These are phyloP conservation scores for Mycogona germanica DNA, from an alignment of 2,888 invertebrate species.

Conservation along the genomic window DNA sequence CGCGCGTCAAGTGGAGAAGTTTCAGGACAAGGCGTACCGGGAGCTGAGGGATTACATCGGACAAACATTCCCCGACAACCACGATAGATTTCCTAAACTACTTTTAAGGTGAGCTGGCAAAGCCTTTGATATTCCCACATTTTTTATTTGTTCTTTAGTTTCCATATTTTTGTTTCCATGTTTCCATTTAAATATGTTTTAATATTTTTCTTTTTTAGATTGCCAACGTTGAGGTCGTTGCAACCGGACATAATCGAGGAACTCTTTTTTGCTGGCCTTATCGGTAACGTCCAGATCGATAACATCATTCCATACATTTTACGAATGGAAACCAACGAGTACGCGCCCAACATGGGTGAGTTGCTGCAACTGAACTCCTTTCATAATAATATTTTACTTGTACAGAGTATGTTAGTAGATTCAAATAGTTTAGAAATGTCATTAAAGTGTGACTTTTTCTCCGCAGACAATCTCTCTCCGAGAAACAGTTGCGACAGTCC, in stretches of 20 bases:
- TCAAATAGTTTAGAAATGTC: too few species aligned
- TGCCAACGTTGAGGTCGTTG: conserved; percentile 49
- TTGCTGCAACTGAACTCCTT: not conserved
- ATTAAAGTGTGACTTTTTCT: not conserved
- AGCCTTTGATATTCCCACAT: not conserved
- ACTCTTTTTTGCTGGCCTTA: conserved; percentile 79
- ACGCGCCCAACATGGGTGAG: conserved; percentile 22
- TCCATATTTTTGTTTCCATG: too few species aligned
- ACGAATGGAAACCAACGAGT: conserved; percentile 42
- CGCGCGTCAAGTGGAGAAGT: conserved; percentile 43
- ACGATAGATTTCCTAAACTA: conserved; percentile 43
- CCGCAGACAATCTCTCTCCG: too few species aligned
- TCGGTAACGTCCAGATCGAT: conserved; percentile 89
- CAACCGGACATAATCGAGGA: conserved; percentile 62
- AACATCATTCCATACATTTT: conserved; percentile 87
- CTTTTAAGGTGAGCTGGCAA: conserved; percentile 24
- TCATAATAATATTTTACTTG: too few species aligned
- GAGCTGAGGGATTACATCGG: conserved; percentile 42
- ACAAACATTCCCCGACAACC: conserved; percentile 38
- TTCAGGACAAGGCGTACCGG: conserved; percentile 49
- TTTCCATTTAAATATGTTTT: too few species aligned
- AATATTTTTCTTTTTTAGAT: conserved; percentile 29
- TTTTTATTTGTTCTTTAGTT: not conserved
- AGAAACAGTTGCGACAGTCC: too few species aligned
- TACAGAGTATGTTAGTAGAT: too few species aligned